A percentile compares a stretch with the other conserved stretches of the same genome.
Evolutionary conservation across 2,888 invertebrate species (phyloP).

Genomic region (Tetragnatha montana): DNA sequence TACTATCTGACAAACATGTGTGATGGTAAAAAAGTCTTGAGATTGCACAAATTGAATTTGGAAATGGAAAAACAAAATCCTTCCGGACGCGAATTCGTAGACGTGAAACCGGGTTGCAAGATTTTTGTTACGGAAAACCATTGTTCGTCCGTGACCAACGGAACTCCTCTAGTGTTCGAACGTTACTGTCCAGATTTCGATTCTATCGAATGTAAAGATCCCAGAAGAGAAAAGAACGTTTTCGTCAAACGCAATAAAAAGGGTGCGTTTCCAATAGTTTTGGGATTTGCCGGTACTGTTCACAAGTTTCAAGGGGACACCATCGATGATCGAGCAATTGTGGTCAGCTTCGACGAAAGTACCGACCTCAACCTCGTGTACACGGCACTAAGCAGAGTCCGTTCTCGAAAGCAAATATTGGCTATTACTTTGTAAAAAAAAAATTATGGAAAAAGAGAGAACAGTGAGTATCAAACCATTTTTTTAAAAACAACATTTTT

Average conservation of each 20-base stretch:
- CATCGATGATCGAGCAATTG: constrained; percentile 4
- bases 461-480: too few relatives aligned
- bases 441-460: too few relatives aligned
- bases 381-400: too few relatives aligned
- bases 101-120: not conserved
- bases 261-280: too few relatives aligned
- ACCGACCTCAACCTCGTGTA: too few relatives aligned
- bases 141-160: not conserved
- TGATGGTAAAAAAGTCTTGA: too few relatives aligned
- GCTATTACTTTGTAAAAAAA: too few relatives aligned
- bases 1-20: too few relatives aligned
- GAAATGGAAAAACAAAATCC: not conserved
- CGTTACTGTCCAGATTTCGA: not conserved
- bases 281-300: constrained; percentile 5
- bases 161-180: constrained; percentile 1
- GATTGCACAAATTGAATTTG: not conserved
- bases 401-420: too few relatives aligned
- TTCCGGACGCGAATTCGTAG: too few relatives aligned
- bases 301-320: constrained; percentile 53
- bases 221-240: not conserved
- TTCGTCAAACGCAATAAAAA: not conserved
- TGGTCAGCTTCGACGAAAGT: too few relatives aligned
- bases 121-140: constrained; percentile 20
- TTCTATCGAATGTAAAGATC: not conserved
- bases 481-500: too few relatives aligned